Base-by-base conservation (phyloP, 2,113 vertebrate species). In the Sturnus vulgaris region DNA sequence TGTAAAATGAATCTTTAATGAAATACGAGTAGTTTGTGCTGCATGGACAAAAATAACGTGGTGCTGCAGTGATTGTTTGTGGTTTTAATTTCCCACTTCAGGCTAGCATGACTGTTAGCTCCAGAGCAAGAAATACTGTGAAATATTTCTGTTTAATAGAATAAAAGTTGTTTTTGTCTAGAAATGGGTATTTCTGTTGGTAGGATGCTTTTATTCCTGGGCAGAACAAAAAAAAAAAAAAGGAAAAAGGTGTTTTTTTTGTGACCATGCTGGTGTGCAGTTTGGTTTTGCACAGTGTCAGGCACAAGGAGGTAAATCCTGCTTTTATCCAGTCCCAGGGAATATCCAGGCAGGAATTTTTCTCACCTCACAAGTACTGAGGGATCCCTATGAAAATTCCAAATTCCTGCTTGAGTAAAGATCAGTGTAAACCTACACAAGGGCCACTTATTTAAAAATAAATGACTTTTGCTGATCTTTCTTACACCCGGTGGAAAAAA, bases 371-470 rank as follows among this genome's bases (percentile, higher is more conserved):
- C 52, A 70, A 66, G 25, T 23, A 1, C 24, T 16, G 50, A 61
- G 46, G n/a, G 10, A 30, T 63, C 42, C 15, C 39, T 17, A 4
- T 0, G n/a, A 39, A 46, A 68, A 16, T 18, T 76, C 61, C 22
- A 25, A n/a, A 17, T 9, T 40, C 24, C 60, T 21, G 0, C 39
- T 46, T 33, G 47, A 40, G 47, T 14, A 4, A 22, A 76, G 23
- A 19, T 20, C 28, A 31, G 2, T 35, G 25, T 18, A 35, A 25
- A 60, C 49, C 61, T 63, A 37, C 87, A 66, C 35, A 37, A 12
- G 0, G 2, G 12, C 18, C 27, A 1, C 17, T 52, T 20, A 2
- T 12, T 53, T n/a, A 5, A 7, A 21, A 18, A 63, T 7, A 28
- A 79, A 19, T 15, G 7, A 23, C 24, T 44, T 37, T 18, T 49